A percentile compares a stretch with the other conserved stretches of the same genome.
Evolutionary conservation across 2,797 vertebrate genomes (phyloP).

Genomic region (Diplodus puntazzo): DNA sequence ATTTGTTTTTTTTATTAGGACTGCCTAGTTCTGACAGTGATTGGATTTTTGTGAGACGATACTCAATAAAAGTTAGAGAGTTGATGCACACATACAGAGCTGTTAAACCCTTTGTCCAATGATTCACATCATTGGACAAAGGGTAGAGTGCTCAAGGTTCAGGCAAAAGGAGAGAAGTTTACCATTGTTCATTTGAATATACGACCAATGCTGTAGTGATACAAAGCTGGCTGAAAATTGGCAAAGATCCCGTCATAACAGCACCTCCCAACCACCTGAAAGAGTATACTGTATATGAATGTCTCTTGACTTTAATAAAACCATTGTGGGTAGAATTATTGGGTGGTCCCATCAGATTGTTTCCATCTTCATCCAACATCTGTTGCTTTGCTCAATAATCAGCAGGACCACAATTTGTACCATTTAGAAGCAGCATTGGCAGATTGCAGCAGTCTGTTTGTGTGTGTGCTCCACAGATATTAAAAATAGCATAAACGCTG

Average conservation of each 20-base stretch:
- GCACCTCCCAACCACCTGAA: background rate
- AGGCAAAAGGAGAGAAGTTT: too few relatives aligned
- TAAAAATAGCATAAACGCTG: conserved; percentile 37
- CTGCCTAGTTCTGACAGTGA: too few relatives aligned
- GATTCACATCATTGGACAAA: too few relatives aligned
- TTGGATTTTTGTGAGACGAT: too few relatives aligned
- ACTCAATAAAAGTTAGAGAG: too few relatives aligned
- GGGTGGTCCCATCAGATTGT: conserved; percentile 34
- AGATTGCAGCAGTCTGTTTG: conserved; percentile 20
- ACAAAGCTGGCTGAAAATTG: too few relatives aligned
- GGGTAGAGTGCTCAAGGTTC: too few relatives aligned
- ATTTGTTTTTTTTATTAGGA: too few relatives aligned
- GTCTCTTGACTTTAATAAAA: background rate
- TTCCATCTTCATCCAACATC: conserved; percentile 43
- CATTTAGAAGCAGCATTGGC: conserved; percentile 25
- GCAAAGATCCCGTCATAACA: background rate
- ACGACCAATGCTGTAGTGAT: too few relatives aligned
- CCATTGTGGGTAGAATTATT: background rate
- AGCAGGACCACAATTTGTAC: conserved; percentile 39
- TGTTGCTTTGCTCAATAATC: conserved; percentile 43
- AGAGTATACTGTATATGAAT: background rate
- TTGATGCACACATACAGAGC: too few relatives aligned
- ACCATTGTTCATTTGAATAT: too few relatives aligned
- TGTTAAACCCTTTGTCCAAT: too few relatives aligned
- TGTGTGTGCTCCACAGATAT: conserved; percentile 31